Conservation (phyloP, 2,888 invertebrate species). For the Lumbricus terrestris region DNA sequence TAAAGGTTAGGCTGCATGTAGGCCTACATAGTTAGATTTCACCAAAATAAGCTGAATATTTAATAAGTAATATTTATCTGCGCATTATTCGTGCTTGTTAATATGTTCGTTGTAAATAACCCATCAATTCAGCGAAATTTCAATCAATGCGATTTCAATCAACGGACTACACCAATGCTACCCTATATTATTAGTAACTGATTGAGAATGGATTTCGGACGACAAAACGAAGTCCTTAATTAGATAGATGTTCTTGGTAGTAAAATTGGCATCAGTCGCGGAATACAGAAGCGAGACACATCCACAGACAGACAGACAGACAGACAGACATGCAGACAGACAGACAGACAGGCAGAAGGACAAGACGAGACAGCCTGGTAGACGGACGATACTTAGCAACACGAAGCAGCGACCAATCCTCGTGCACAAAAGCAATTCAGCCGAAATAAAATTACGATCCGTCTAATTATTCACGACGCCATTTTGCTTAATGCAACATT, state of each 20-base stretch:
- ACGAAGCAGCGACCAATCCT: background rate
- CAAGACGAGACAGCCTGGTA: background rate
- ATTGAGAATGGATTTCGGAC: background rate
- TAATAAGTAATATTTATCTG: background rate
- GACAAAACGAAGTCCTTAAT: background rate
- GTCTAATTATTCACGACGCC: no score
- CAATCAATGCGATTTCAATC: no score
- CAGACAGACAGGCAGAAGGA: background rate
- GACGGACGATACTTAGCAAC: background rate
- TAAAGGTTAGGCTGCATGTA: no score
- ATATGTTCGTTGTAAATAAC: background rate
- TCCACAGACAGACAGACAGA: background rate
- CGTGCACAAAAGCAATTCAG: background rate
- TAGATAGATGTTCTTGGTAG: background rate
- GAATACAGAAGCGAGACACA: background rate
- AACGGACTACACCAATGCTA: background rate
- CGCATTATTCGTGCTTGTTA: background rate
- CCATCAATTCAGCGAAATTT: no score
- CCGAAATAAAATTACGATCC: background rate
- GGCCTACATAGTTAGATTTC: no score
- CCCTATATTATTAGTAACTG: no score
- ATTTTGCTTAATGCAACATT: no score
- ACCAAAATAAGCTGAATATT: no score
- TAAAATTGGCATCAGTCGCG: background rate
- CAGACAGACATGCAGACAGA: background rate